Evolutionary conservation across 37 sponge, comb jelly and placozoan genomes (phyloP).

Genomic region (Tethya wilhelma): DNA sequence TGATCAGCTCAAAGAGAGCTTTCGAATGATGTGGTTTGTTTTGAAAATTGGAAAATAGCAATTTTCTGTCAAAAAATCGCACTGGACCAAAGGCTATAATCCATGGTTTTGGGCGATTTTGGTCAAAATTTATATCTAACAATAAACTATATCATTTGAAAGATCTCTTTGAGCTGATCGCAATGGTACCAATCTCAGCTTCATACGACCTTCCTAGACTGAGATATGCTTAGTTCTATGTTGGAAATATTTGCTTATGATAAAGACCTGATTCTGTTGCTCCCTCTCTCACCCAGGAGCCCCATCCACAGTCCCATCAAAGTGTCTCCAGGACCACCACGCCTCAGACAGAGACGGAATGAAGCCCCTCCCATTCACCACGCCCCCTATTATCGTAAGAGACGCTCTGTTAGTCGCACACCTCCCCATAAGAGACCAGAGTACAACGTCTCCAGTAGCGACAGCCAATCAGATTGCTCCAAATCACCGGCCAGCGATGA

Average conservation of each 20-base stretch:
- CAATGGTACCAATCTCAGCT: too few species aligned
- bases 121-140: too few species aligned
- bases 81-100: too few species aligned
- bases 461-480: constrained; percentile 10
- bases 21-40: too few species aligned
- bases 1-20: too few species aligned
- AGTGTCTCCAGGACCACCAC: constrained; percentile 14
- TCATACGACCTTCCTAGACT: too few species aligned
- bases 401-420: background rate
- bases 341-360: background rate
- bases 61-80: too few species aligned
- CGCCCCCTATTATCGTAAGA: background rate
- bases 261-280: background rate
- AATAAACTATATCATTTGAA: too few species aligned
- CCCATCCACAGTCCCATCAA: constrained; percentile 33
- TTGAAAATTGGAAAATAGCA: too few species aligned
- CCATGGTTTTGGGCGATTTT: too few species aligned
- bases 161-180: too few species aligned
- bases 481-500: background rate
- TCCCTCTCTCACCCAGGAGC: background rate
- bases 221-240: background rate
- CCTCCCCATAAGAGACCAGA: constrained; percentile 32
- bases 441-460: background rate
- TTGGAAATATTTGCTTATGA: background rate
- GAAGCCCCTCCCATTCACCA: background rate